Percentiles rank a stretch among this genome's conserved stretches.
Evolutionary conservation across 2,888 invertebrate species (phyloP).

Genomic region (Torymus texanus): DNA sequence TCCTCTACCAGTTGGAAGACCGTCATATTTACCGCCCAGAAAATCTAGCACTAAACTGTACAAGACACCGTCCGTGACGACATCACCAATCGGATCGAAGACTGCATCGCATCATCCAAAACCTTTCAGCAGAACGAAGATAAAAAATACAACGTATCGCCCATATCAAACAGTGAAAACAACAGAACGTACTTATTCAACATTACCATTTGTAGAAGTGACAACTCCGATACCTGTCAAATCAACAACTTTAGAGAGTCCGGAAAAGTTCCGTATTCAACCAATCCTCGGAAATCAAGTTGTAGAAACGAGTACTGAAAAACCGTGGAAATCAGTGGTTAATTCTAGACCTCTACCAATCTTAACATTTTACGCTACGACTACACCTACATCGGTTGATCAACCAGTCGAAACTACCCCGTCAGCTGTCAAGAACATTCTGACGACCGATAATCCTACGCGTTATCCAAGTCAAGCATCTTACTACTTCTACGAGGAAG

Average conservation of each 20-base stretch:
- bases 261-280: slow-evolving; percentile 59
- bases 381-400: slow-evolving; percentile 70
- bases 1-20: slow-evolving; percentile 52
- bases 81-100: slow-evolving; percentile 62
- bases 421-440: slow-evolving; percentile 60
- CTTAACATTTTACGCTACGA: slow-evolving; percentile 79
- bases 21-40: slow-evolving; percentile 63
- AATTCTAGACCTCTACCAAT: slow-evolving; percentile 79
- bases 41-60: slow-evolving; percentile 64
- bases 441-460: slow-evolving; percentile 61
- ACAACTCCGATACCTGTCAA: slow-evolving; percentile 63
- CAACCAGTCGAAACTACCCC: slow-evolving; percentile 68
- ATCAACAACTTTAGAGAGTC: slow-evolving; percentile 57
- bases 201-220: slow-evolving; percentile 58
- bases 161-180: slow-evolving; percentile 54
- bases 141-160: slow-evolving; percentile 46
- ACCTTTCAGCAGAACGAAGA: slow-evolving; percentile 46
- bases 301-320: slow-evolving; percentile 70
- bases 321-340: slow-evolving; percentile 75
- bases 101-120: slow-evolving; percentile 40
- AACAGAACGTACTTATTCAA: slow-evolving; percentile 51
- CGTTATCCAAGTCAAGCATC: slow-evolving; percentile 75
- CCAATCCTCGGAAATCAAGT: slow-evolving; percentile 63
- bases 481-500: slow-evolving; percentile 83
- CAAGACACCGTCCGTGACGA: slow-evolving; percentile 59